These are phyloP conservation scores for Asarcornis scutulata DNA, from an alignment of 2,113 vertebrate genomes.

Conservation along the genomic window DNA sequence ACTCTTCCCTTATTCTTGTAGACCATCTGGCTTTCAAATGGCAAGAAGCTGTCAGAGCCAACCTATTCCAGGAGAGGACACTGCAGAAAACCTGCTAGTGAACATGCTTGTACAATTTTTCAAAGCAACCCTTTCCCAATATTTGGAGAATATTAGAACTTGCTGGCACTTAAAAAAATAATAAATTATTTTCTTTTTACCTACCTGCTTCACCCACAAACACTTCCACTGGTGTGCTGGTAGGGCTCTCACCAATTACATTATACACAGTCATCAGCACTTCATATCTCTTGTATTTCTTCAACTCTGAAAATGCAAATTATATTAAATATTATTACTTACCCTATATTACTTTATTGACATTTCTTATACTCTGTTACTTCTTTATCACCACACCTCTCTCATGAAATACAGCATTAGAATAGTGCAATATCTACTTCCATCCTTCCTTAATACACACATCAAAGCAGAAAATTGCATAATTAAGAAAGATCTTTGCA, in stretches of 20 bases:
- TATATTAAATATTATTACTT: neutral
- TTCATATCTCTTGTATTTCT: constrained; percentile 92
- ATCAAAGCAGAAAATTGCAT: neutral
- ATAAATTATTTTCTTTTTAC: neutral
- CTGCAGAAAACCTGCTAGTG: neutral
- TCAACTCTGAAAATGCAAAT: constrained; percentile 81
- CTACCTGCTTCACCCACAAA: constrained; percentile 95
- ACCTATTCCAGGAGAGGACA: neutral
- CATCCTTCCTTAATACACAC: neutral
- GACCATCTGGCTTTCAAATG: neutral
- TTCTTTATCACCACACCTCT: neutral
- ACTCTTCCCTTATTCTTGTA: neutral
- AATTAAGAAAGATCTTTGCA: neutral
- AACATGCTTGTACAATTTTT: neutral
- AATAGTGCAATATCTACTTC: neutral
- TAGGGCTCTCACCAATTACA: constrained; percentile 90
- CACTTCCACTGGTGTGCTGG: constrained; percentile 88
- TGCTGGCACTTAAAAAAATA: neutral
- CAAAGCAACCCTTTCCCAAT: neutral
- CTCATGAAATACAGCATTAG: neutral
- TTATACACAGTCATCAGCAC: constrained; percentile 93
- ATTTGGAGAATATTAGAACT: neutral
- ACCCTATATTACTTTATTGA: neutral
- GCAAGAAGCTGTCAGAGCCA: neutral
- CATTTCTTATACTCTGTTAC: neutral